These are phyloP conservation scores for Zaprionus lineosus DNA, from an alignment of 2,888 invertebrate species.

Conservation along the genomic window DNA sequence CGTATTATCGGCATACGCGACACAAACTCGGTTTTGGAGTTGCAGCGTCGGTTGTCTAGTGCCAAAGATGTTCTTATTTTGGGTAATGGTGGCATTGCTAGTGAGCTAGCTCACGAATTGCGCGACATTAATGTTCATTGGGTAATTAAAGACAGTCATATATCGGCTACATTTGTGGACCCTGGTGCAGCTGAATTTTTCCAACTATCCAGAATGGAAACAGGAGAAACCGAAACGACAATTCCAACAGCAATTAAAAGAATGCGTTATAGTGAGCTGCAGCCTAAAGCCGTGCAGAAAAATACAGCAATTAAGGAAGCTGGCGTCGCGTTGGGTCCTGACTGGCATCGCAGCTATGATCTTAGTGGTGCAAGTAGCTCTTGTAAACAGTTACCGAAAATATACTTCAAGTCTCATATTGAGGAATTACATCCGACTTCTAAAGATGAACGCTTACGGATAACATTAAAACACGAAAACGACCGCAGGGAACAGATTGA, in stretches of 20 bases:
- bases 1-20: conserved; percentile 95
- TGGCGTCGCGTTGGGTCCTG: conserved; percentile 97
- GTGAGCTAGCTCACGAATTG: conserved; percentile 96
- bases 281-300: too few relatives aligned
- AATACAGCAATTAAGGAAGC: too few relatives aligned
- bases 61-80: conserved; percentile 91
- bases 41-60: conserved; percentile 87
- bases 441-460: conserved; percentile 86
- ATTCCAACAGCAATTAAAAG: conserved; percentile 84
- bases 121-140: conserved; percentile 93
- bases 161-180: conserved; percentile 97
- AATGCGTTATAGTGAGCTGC: conserved; percentile 87
- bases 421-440: conserved; percentile 30
- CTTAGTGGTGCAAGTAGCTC: conserved; percentile 77
- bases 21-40: conserved; percentile 93
- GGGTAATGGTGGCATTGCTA: conserved; percentile 99
- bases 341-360: conserved; percentile 92
- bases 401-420: conserved; percentile 86
- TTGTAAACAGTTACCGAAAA: conserved; percentile 81
- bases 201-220: conserved; percentile 69
- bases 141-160: conserved; percentile 96
- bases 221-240: background rate
- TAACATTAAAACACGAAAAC: conserved; percentile 84
- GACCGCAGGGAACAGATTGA: conserved; percentile 86
- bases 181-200: conserved; percentile 98